Percentiles rank a stretch among this genome's conserved stretches.
These are phyloP conservation scores for Muntiacus muntjak DNA, from an alignment of 2,113 vertebrate genomes.

Conservation along the genomic window DNA sequence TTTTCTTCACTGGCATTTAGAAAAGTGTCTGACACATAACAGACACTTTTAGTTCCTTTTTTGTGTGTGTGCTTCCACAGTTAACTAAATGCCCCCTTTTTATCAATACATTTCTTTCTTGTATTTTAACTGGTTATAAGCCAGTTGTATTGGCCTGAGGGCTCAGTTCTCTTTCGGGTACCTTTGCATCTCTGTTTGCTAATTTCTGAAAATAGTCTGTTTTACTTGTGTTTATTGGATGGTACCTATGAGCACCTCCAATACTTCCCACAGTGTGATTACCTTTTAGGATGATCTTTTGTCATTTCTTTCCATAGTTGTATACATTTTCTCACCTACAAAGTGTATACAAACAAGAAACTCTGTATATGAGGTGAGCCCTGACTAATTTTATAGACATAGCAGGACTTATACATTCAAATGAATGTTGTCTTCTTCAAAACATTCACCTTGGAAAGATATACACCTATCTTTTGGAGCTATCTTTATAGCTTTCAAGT, in stretches of 20 bases:
- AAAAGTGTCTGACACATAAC: neutral
- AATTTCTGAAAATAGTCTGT: conserved; percentile 1
- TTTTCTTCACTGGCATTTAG: neutral
- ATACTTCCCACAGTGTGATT: neutral
- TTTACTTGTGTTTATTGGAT: neutral
- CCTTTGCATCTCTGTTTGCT: neutral
- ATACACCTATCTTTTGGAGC: neutral
- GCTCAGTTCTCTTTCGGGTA: neutral
- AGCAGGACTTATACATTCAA: neutral
- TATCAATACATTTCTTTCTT: neutral
- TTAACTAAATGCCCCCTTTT: neutral
- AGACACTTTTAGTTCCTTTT: neutral
- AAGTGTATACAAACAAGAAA: neutral
- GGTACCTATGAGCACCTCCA: neutral
- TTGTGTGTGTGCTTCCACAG: neutral
- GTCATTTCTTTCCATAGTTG: neutral
- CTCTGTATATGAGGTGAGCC: neutral
- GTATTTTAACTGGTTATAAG: conserved; percentile 2
- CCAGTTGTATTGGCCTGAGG: neutral
- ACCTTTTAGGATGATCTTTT: conserved; percentile 5
- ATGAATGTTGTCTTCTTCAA: conserved; percentile 18
- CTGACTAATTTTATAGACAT: neutral
- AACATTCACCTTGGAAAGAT: conserved; percentile 32
- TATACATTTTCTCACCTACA: neutral
- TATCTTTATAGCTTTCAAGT: neutral